Conservation (phyloP, 2,888 invertebrate genomes). For the Argyra leucocephala region DNA sequence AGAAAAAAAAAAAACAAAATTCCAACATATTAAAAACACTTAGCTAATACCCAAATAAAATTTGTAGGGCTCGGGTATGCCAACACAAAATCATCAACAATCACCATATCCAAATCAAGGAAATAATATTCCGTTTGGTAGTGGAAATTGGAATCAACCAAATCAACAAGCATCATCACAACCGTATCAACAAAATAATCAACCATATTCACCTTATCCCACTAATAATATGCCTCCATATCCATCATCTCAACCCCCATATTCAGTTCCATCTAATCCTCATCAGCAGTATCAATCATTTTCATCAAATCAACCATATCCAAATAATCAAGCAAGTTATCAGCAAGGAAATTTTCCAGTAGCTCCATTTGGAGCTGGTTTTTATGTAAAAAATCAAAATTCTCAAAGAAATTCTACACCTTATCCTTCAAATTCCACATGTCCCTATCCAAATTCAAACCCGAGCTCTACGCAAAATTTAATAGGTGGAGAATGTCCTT, state of each 20-base stretch:
- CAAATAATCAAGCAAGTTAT: not conserved
- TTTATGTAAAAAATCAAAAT: not conserved
- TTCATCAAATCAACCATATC: not conserved
- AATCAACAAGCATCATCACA: conserved; percentile 9
- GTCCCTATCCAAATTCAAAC: not conserved
- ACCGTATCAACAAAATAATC: not conserved
- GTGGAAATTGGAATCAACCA: conserved; percentile 36
- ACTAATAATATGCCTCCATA: conserved; percentile 12
- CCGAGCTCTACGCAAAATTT: conserved; percentile 8
- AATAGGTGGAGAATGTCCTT: not conserved
- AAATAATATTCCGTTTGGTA: conserved; percentile 37
- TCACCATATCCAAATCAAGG: conserved; percentile 25
- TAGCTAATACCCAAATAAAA: not conserved
- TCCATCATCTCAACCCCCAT: conserved; percentile 25
- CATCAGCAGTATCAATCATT: conserved; percentile 9
- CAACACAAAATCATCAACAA: conserved; percentile 30
- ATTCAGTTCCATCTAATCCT: conserved; percentile 14
- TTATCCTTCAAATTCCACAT: not conserved
- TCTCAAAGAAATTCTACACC: not conserved
- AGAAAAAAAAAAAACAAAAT: no score
- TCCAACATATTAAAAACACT: no score
- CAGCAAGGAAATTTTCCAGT: not conserved
- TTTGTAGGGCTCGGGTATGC: conserved; percentile 43
- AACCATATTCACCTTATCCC: conserved; percentile 12
- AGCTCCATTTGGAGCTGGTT: not conserved